Evolutionary conservation across 1,140 invertebrate genomes (phyloP).

Genomic region (Zaprionus gabonicus): DNA sequence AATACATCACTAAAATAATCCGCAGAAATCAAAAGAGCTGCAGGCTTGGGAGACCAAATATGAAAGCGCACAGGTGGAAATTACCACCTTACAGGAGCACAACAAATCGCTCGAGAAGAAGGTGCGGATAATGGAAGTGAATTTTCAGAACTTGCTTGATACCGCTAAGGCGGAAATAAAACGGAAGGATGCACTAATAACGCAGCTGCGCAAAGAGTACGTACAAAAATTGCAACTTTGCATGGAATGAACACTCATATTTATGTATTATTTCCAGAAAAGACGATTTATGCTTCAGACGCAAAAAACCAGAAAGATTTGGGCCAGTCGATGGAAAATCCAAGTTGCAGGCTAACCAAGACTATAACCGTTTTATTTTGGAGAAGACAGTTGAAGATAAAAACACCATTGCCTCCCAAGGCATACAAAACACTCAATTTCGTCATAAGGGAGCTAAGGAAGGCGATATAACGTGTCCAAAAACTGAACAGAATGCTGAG

Average conservation of each 20-base stretch:
- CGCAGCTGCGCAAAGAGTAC: conserved; percentile 74
- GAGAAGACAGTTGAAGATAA: background rate
- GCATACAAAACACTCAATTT: background rate
- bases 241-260: background rate
- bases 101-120: conserved; percentile 67
- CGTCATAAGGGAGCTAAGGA: background rate
- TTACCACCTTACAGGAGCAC: conserved; percentile 41
- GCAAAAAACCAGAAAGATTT: conserved; percentile 28
- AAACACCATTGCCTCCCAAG: background rate
- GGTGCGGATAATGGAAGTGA: conserved; percentile 70
- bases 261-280: conserved; percentile 46
- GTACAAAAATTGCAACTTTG: conserved; percentile 6
- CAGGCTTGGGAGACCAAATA: conserved; percentile 59
- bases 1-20: background rate
- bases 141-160: conserved; percentile 71
- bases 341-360: background rate
- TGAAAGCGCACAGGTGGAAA: conserved; percentile 46
- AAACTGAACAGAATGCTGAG: background rate
- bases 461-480: background rate
- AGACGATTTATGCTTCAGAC: conserved; percentile 77
- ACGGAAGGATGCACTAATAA: conserved; percentile 70
- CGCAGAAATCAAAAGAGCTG: conserved; percentile 76
- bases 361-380: background rate
- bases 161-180: conserved; percentile 73
- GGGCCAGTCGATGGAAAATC: background rate